These are phyloP conservation scores for Cecidostiba fungosa DNA, from an alignment of 2,888 invertebrate species.

Conservation along the genomic window DNA sequence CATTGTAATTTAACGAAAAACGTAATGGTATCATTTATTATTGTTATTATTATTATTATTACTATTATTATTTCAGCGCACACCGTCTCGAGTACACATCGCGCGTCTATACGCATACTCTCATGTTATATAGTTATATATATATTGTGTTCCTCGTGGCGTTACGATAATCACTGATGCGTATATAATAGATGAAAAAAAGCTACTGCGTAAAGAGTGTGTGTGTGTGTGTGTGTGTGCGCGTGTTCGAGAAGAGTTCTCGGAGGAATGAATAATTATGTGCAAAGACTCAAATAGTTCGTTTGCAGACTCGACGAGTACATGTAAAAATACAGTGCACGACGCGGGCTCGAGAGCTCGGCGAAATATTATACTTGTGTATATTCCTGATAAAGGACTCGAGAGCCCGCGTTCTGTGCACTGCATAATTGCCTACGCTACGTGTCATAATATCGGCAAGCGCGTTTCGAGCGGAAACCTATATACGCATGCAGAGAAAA, in stretches of 20 bases:
- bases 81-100: not conserved
- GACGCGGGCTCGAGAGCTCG: conserved; percentile 12
- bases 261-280: not conserved
- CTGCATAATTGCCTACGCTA: not conserved
- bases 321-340: too few species aligned
- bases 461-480: not conserved
- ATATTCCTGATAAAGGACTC: conserved; percentile 15
- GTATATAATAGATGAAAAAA: not conserved
- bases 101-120: not conserved
- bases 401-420: not conserved
- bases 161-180: conserved; percentile 9
- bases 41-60: not conserved
- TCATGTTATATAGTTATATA: not conserved
- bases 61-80: not conserved
- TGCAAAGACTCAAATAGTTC: not conserved
- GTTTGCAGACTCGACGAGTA: not conserved
- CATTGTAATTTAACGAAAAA: not conserved
- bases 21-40: not conserved
- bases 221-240: not conserved
- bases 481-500: not conserved
- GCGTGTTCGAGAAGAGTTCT: not conserved
- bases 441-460: not conserved
- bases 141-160: not conserved
- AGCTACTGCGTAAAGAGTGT: not conserved
- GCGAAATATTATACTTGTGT: not conserved